Percentiles rank a stretch among this genome's conserved stretches.
These are phyloP conservation scores for Eriosoma lanigerum DNA, from an alignment of 1,140 invertebrate genomes.

Conservation along the genomic window DNA sequence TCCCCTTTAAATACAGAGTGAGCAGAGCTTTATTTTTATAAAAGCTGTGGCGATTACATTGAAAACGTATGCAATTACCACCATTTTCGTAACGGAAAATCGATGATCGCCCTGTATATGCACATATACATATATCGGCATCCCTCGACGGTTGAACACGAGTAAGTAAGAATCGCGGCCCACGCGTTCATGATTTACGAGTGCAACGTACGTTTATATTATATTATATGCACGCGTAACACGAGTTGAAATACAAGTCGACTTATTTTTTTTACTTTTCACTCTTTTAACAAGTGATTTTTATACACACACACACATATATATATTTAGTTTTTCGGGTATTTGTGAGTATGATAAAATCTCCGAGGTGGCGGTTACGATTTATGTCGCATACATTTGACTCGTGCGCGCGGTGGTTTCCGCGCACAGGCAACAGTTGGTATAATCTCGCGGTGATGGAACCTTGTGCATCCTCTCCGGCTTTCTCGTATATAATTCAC, in stretches of 20 bases:
- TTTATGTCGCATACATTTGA: conserved; percentile 8
- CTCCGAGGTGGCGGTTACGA: not conserved
- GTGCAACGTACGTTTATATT: not conserved
- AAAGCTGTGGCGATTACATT: no score
- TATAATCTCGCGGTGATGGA: not conserved
- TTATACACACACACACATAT: not conserved
- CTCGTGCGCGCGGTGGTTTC: not conserved
- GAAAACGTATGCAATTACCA: no score
- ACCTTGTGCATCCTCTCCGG: not conserved
- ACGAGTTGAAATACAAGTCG: conserved; percentile 31
- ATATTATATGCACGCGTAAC: conserved; percentile 4
- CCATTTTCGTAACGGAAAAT: no score
- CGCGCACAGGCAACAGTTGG: conserved; percentile 21
- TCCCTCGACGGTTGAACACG: not conserved
- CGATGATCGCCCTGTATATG: no score
- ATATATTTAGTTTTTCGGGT: not conserved
- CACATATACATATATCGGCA: no score
- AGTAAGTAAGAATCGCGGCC: conserved; percentile 24
- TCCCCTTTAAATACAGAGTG: no score
- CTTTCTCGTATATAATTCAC: no score
- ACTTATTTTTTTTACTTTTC: conserved; percentile 9
- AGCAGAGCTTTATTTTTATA: no score
- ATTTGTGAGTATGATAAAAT: not conserved
- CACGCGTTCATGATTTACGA: conserved; percentile 41
- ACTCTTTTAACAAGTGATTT: conserved; percentile 13